Evolutionary conservation across 1,140 invertebrate genomes (phyloP), one percentile per base, ranked within the genome.

Genomic region (Halictus rubicundus): DNA sequence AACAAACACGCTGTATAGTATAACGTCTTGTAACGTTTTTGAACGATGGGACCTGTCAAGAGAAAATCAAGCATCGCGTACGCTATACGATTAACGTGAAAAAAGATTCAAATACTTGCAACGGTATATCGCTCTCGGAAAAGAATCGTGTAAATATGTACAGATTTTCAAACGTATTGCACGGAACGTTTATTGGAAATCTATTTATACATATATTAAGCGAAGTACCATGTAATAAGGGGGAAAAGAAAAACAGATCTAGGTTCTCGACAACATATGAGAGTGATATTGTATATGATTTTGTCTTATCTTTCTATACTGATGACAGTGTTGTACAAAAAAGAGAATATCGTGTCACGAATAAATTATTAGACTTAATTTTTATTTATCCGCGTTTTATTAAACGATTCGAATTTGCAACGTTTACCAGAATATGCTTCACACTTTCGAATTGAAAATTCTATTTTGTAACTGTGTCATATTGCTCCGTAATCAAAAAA

Each of bases 111-210:
- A 59, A 70, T 54, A 85, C 63, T 83, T 68, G 37, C 68, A 81
- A 81, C 52, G 64, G 52, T 61, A 72, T 80, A 69, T 82, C 77
- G 74, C 73, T 60, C 68, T 87, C 68, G 80, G 74, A 68, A 80
- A 9, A 85, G 77, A 74, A 37, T 81, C 59, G 69, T 89, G 88
- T 89, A 89, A 88, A 89, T 89, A 89, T 89, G 88, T 89, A 89
- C 88, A 89, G 87, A 89, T 89, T 60, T 82, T 81, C 76, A 83
- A 80, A 82, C 25, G 76, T 78, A 81, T 82, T 78, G 54, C 25
- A 52, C 82, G 68, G 25, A 82, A 78, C 71, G 73, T 80, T 72
- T 72, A 86, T 81, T 75, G 71, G 60, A 80, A 68, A 83, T 84
- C 83, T 86, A 85, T 85, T 86, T 86, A 86, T 86, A 86, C 46